Evolutionary conservation across 2,797 vertebrate genomes (phyloP).

Genomic region (Morus bassanus): DNA sequence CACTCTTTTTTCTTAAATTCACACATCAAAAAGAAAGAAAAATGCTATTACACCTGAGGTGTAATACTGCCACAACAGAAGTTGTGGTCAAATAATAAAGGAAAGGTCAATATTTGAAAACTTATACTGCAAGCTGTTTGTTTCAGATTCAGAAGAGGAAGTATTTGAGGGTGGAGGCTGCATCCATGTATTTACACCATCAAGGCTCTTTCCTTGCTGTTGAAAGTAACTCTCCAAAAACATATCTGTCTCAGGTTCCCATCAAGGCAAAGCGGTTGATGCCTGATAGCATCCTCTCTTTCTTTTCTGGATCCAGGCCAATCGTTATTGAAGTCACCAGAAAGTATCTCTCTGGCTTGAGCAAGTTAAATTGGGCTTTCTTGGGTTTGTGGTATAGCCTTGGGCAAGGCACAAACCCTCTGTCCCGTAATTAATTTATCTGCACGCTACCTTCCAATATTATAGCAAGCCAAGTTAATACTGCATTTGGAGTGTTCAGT

Average conservation of each 20-base stretch:
- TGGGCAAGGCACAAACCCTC: background rate
- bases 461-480: background rate
- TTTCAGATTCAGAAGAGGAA: background rate
- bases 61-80: background rate
- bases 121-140: background rate
- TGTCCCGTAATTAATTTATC: background rate
- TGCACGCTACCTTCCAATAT: background rate
- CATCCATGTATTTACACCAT: background rate
- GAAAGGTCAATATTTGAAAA: background rate
- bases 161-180: background rate
- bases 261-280: background rate
- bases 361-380: background rate
- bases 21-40: background rate
- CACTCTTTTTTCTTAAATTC: background rate
- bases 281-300: background rate
- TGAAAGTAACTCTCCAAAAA: background rate
- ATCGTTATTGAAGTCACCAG: background rate
- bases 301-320: background rate
- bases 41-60: background rate
- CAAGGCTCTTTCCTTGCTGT: background rate
- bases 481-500: background rate
- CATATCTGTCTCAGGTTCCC: background rate
- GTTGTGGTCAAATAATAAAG: background rate
- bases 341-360: background rate
- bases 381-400: background rate